Percentiles rank a stretch among this genome's conserved stretches.
Evolutionary conservation across 2,888 invertebrate species (phyloP).

Genomic region (Heliconius ismenius): DNA sequence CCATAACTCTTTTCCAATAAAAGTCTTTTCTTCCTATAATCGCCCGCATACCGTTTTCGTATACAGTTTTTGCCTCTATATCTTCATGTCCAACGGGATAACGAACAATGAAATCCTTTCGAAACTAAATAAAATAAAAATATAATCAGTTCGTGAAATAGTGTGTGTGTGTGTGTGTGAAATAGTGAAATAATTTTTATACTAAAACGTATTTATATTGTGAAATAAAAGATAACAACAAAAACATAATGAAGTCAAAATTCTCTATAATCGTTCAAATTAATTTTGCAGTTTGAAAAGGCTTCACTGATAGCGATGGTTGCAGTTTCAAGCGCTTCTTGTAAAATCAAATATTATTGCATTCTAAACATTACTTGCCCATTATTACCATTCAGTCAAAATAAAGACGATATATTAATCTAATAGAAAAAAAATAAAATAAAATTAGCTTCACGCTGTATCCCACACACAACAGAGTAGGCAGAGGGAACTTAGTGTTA

Average conservation of each 20-base stretch:
- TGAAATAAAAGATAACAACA: too few species aligned
- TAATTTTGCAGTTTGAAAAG: background rate
- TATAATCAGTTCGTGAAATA: too few species aligned
- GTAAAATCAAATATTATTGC: background rate
- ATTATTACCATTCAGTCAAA: background rate
- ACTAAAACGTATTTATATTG: background rate
- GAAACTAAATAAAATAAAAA: conserved; percentile 54
- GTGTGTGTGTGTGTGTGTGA: too few species aligned
- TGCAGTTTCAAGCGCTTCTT: background rate
- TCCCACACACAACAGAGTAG: too few species aligned
- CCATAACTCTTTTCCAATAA: conserved; percentile 66
- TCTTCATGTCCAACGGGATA: conserved; percentile 58
- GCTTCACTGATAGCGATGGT: background rate
- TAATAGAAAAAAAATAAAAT: too few species aligned
- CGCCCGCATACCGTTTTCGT: conserved; percentile 67
- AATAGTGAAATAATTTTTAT: too few species aligned
- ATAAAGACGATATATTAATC: too few species aligned
- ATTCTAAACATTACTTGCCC: background rate
- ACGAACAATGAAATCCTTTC: conserved; percentile 61
- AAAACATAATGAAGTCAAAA: background rate
- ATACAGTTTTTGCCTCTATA: conserved; percentile 64
- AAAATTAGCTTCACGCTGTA: too few species aligned
- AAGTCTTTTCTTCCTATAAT: conserved; percentile 64
- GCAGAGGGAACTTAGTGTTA: too few species aligned
- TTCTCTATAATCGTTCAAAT: background rate